Percentiles rank a stretch among this genome's conserved stretches.
Conservation (phyloP, 2,888 invertebrate species). For the Dynastes maya region DNA sequence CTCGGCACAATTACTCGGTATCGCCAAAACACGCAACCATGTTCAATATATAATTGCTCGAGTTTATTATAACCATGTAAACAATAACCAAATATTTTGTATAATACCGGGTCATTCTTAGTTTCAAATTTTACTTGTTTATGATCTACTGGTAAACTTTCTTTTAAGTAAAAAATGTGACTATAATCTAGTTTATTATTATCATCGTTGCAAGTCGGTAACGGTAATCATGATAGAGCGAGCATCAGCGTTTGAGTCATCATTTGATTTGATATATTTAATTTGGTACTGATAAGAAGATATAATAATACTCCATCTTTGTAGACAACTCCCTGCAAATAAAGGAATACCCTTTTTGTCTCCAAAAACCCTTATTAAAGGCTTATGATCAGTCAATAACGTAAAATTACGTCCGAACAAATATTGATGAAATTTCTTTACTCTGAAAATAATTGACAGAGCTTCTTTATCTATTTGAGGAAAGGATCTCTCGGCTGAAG, state of each 20-base stretch:
- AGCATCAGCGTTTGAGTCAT: not conserved
- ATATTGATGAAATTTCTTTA: too few species aligned
- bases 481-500: too few species aligned
- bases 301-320: too few species aligned
- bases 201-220: not conserved
- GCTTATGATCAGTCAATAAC: too few species aligned
- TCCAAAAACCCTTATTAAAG: too few species aligned
- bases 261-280: not conserved
- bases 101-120: not conserved
- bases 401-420: too few species aligned
- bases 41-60: not conserved
- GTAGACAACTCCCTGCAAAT: too few species aligned
- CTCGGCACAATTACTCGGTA: not conserved
- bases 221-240: not conserved
- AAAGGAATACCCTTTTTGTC: too few species aligned
- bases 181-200: not conserved
- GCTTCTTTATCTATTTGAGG: too few species aligned
- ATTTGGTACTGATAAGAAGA: not conserved
- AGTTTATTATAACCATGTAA: not conserved
- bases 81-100: not conserved
- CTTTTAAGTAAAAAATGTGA: not conserved
- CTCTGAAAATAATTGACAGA: too few species aligned
- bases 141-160: constrained; percentile 2
- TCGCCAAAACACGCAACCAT: not conserved
- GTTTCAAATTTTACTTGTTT: not conserved